Conservation (phyloP, 2,797 vertebrate genomes). For the Aulostomus chinensis region DNA sequence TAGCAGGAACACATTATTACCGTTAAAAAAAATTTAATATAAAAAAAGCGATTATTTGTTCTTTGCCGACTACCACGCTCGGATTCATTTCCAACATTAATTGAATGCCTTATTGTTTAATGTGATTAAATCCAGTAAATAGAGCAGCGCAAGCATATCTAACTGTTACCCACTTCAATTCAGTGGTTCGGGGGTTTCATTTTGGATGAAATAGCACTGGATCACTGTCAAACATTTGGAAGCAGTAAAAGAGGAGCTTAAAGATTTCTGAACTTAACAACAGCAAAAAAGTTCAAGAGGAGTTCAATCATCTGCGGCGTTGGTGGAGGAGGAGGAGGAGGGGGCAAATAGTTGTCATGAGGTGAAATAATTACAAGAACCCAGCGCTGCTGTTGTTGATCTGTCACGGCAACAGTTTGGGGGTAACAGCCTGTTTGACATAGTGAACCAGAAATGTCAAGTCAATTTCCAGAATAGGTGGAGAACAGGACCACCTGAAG, state of each 20-base stretch:
- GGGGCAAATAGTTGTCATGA: slow-evolving; percentile 46
- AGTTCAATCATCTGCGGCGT: slow-evolving; percentile 35
- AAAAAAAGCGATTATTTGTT: too few relatives aligned
- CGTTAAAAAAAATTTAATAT: too few relatives aligned
- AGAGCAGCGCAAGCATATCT: too few relatives aligned
- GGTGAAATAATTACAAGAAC: slow-evolving; percentile 26
- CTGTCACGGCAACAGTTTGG: slow-evolving; percentile 8
- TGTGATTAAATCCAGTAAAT: too few relatives aligned
- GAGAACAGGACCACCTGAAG: slow-evolving; percentile 37
- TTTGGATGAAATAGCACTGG: too few relatives aligned
- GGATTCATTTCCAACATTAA: too few relatives aligned
- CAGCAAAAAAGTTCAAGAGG: slow-evolving; percentile 36
- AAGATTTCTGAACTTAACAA: neutral
- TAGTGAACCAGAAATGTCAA: neutral
- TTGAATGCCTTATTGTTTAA: too few relatives aligned
- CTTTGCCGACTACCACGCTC: too few relatives aligned
- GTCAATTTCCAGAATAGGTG: neutral
- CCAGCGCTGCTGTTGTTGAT: slow-evolving; percentile 22
- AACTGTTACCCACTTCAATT: too few relatives aligned
- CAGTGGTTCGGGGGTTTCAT: too few relatives aligned
- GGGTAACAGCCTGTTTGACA: neutral
- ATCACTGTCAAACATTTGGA: neutral
- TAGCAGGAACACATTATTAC: too few relatives aligned
- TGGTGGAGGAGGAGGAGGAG: too few relatives aligned
- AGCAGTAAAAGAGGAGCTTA: neutral